Evolutionary conservation across 1,140 invertebrate genomes (phyloP).

Genomic region (Trachymyrmex septentrionalis): DNA sequence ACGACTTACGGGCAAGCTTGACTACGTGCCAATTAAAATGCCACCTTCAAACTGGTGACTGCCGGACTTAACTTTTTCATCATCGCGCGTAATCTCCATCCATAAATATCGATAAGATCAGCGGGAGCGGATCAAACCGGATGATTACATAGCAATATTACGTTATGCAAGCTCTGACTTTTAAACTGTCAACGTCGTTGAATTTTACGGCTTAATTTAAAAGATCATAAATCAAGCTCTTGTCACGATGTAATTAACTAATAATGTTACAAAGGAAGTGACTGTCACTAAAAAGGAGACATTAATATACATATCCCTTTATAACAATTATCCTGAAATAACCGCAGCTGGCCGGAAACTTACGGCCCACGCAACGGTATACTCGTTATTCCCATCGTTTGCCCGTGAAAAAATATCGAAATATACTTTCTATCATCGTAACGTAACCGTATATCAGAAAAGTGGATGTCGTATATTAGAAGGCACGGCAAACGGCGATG

Average conservation of each 20-base stretch:
- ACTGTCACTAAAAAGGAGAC: not conserved
- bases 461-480: slow-evolving; percentile 62
- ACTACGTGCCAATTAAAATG: slow-evolving; percentile 56
- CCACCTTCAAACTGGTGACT: slow-evolving; percentile 2
- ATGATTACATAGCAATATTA: slow-evolving; percentile 31
- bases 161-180: slow-evolving; percentile 18
- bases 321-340: slow-evolving; percentile 19
- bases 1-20: slow-evolving; percentile 9
- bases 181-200: slow-evolving; percentile 3
- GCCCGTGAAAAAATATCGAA: slow-evolving; percentile 30
- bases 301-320: not conserved
- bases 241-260: slow-evolving; percentile 15
- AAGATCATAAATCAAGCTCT: slow-evolving; percentile 39
- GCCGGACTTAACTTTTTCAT: slow-evolving; percentile 33
- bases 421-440: slow-evolving; percentile 53
- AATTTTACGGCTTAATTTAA: slow-evolving; percentile 34
- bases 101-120: slow-evolving; percentile 54
- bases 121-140: not conserved
- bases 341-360: slow-evolving; percentile 9
- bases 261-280: not conserved
- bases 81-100: slow-evolving; percentile 21
- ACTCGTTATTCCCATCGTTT: slow-evolving; percentile 17
- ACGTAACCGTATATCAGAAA: slow-evolving; percentile 44
- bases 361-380: slow-evolving; percentile 16
- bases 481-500: slow-evolving; percentile 44